Evolutionary conservation across 2,113 vertebrate species (phyloP).

Genomic region (Bubo blakistoni): DNA sequence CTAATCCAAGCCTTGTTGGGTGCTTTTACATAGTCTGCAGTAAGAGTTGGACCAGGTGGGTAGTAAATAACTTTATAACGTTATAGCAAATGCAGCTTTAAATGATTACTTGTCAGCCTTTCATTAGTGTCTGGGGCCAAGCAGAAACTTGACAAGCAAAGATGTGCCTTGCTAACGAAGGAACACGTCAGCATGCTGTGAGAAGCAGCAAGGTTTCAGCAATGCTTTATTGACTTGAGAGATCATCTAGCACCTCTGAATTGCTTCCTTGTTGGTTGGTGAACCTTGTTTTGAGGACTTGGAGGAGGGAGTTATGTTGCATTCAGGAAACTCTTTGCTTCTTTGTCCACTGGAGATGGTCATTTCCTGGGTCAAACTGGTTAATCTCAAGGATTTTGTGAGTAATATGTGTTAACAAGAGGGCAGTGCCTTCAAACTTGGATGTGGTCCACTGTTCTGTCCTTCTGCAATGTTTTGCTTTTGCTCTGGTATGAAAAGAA

Average conservation of each 20-base stretch:
- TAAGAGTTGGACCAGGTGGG: neutral
- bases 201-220: neutral
- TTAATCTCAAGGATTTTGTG: neutral
- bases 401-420: neutral
- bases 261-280: neutral
- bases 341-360: neutral
- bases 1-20: neutral
- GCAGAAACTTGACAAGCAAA: neutral
- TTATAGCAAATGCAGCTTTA: neutral
- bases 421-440: neutral
- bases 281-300: neutral
- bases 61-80: neutral
- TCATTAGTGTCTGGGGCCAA: neutral
- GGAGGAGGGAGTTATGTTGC: neutral
- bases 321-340: neutral
- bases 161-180: neutral
- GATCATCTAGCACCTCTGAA: neutral
- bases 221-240: accelerated
- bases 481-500: neutral
- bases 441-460: neutral
- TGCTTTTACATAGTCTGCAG: neutral
- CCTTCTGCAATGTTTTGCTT: neutral
- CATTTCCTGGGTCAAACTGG: neutral
- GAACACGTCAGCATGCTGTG: neutral
- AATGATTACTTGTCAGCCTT: neutral